phyloP scores from a whole-genome alignment of 1,140 invertebrate genomes.

The Platyscapa corneri region DNA sequence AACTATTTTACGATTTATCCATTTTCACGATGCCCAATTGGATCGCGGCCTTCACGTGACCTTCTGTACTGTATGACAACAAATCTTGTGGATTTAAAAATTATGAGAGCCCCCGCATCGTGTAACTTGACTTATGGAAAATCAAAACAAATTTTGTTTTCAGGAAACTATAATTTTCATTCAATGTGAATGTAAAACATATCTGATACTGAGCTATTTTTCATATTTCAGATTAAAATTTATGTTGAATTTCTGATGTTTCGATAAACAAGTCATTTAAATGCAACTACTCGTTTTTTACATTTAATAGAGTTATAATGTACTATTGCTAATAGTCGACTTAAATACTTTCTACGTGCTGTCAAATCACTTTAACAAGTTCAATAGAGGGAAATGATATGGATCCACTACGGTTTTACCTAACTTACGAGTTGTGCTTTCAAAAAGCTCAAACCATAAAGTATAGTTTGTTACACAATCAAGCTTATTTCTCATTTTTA shows the following conservation, averaged over 20 bases:
- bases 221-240: too few relatives aligned
- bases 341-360: background rate
- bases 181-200: too few relatives aligned
- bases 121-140: too few relatives aligned
- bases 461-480: too few relatives aligned
- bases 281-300: background rate
- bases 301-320: background rate
- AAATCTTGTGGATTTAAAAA: background rate
- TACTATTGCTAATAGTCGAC: background rate
- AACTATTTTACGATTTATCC: slow-evolving; percentile 10
- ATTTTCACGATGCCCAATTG: background rate
- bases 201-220: too few relatives aligned
- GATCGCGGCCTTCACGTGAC: background rate
- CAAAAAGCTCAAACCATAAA: too few relatives aligned
- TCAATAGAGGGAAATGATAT: background rate
- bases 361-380: background rate
- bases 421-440: too few relatives aligned
- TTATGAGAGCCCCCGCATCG: background rate
- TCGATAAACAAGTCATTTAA: too few relatives aligned
- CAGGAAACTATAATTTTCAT: too few relatives aligned
- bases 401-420: background rate
- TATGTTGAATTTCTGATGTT: too few relatives aligned
- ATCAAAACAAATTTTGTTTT: too few relatives aligned
- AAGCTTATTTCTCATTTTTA: too few relatives aligned
- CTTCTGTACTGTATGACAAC: background rate